Evolutionary conservation across 2,888 invertebrate genomes (phyloP), one percentile per base, ranked within the genome.

Genomic region (Drosophila paramelanica): DNA sequence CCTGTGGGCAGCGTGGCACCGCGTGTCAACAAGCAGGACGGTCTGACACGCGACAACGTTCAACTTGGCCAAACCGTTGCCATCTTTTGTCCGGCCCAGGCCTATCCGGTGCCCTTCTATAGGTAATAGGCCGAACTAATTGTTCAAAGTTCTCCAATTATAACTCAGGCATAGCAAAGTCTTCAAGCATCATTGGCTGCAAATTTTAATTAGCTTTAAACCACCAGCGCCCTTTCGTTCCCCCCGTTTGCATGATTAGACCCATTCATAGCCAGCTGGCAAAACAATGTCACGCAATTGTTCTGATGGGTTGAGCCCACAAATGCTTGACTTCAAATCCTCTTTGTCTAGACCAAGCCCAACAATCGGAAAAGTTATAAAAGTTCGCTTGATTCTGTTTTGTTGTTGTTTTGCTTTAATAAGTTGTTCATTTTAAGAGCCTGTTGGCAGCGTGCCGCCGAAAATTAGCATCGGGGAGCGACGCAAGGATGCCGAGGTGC

Each of bases 1-100:
- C 93, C 93, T 10, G 92, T 93, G 67, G 93, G 93, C 67, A 93
- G 93, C 77, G 93, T 93, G 42, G 90, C 89, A 1, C 92, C 92
- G 92, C 95, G 95, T 93, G 95, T 96, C 90, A 95, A 95, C 51
- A 94, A 95, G 72, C 92, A 94, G 93, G 95, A 96, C 93, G 90
- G 93, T 92, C 83, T 93, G 93, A 93, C 94, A 93, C 92, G 93
- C 94, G 91, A 94, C 93, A 90, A 85, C n/a, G 95, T 96, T 91
- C 94, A 95, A 31, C 93, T 94, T 58, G 91, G 93, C 92, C 95
- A 95, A 92, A 88, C 74, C 51, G 69, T 90, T 20, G 84, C 90
- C 11, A 68, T 91, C 20, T 83, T 90, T 45, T 96, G 96, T 91
- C 95, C 95, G 56, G 95, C 95, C 58, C 96, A 96, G 92, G 93